These are phyloP conservation scores for Uropetala carovei DNA, from an alignment of 2,888 invertebrate species.

Conservation along the genomic window DNA sequence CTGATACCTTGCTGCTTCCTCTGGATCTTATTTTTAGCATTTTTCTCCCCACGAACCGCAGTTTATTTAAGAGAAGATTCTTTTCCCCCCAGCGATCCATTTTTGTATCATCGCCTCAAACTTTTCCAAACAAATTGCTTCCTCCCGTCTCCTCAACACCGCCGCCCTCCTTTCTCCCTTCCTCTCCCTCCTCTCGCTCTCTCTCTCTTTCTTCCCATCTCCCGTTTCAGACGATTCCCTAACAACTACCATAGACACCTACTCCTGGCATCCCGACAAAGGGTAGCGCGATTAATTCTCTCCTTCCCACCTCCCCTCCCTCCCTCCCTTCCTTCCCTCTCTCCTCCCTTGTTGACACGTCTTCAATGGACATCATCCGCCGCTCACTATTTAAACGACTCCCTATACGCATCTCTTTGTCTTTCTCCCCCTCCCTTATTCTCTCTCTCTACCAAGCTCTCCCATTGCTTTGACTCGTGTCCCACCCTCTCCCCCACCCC, in stretches of 20 bases:
- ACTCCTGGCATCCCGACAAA: constrained; percentile 57
- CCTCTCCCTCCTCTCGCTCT: background rate
- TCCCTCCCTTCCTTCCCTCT: background rate
- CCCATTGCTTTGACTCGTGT: constrained; percentile 45
- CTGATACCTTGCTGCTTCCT: too few species aligned
- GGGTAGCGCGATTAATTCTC: constrained; percentile 52
- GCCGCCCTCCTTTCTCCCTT: background rate
- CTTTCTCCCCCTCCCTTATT: background rate
- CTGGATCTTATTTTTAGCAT: constrained; percentile 8
- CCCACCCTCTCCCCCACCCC: background rate
- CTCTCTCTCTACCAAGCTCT: background rate
- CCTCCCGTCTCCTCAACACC: constrained; percentile 26
- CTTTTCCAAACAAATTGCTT: constrained; percentile 57
- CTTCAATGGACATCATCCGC: constrained; percentile 23
- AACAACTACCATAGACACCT: constrained; percentile 61
- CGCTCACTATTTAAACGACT: constrained; percentile 52
- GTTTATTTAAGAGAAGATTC: background rate
- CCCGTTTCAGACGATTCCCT: constrained; percentile 49
- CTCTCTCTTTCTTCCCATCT: constrained; percentile 58
- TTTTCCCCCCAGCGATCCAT: background rate
- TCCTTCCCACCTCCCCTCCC: background rate
- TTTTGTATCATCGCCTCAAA: constrained; percentile 37
- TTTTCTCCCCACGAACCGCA: background rate
- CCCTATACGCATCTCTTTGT: constrained; percentile 16
- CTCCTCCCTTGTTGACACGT: constrained; percentile 36